Conservation (phyloP, 2,113 vertebrate genomes). For the Paradoxurus hermaphroditus region DNA sequence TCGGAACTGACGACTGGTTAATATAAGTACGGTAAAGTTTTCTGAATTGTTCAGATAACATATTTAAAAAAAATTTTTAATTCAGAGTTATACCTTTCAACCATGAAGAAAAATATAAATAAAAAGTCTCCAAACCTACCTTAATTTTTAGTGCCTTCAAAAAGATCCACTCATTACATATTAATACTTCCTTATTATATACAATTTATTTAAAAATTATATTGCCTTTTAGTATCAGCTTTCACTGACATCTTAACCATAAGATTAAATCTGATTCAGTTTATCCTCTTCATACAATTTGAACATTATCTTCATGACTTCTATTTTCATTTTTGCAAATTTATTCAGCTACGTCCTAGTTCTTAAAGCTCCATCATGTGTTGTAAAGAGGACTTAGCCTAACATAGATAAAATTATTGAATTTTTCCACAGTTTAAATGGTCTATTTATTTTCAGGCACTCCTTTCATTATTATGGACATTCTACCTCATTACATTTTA, state of each 20-base stretch:
- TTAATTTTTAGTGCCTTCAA: conserved; percentile 72
- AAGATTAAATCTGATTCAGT: conserved; percentile 73
- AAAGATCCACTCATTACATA: conserved; percentile 77
- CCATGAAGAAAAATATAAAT: conserved; percentile 45
- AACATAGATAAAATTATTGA: background rate
- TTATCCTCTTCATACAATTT: conserved; percentile 67
- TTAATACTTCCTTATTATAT: conserved; percentile 75
- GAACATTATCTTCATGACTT: conserved; percentile 75
- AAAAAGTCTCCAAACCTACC: conserved; percentile 51
- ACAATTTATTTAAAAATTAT: conserved; percentile 78
- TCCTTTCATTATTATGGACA: background rate
- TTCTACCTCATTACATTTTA: background rate
- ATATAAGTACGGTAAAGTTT: background rate
- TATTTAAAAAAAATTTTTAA: background rate
- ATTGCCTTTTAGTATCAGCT: conserved; percentile 69
- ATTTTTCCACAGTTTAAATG: background rate
- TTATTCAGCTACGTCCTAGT: conserved; percentile 47
- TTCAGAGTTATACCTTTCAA: conserved; percentile 32
- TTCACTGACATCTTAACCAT: conserved; percentile 64
- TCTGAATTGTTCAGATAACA: background rate
- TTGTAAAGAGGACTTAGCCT: background rate
- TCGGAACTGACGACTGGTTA: background rate
- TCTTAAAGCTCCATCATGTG: conserved; percentile 18
- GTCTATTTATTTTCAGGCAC: background rate
- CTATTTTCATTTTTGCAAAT: conserved; percentile 57